Base-by-base conservation (phyloP, 2,888 invertebrate species). In the Pemphredon lugubris region DNA sequence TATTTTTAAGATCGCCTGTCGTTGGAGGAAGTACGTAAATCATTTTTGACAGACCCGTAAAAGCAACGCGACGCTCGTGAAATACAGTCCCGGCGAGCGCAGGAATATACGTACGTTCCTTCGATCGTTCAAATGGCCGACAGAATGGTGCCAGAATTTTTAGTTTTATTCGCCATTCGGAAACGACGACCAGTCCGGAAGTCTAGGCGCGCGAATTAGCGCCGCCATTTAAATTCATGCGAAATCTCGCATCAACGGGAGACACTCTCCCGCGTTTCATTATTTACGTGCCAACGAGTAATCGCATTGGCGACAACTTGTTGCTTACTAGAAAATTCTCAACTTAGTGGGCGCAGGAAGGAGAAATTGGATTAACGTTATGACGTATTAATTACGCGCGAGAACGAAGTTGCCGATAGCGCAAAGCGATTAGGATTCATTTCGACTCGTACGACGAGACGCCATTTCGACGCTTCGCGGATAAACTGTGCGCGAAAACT, bases 271-370 rank as follows among this genome's bases (percentile, higher is more conserved):
- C n/a, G 60, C 64, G 61, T 79, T 80, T 64, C 81, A 58, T 81
- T 81, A 79, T 81, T 79, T 74, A 81, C 78, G 68, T 70, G 57
- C 63, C 59, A 66, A 71, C 68, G 54, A 77, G 68, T 77, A 74
- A 74, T 79, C 77, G 61, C 44, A 68, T 54, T 72, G 69, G 55
- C 71, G 81, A 77, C 81, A 77, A 79, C 79, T 79, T 79, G 79
- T 79, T 79, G 79, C 79, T 81, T 74, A 68, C 65, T 45, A 61
- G 74, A 77, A 81, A 81, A 77, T 65, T 69, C 54, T 54, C 50
- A 74, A 74, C 64, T 77, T 67, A 20, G 14, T 51, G 64, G 54
- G 21, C 14, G 60, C 42, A 30, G 39, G 39, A 48, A 16, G 14
- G 13, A 32, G 42, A 57, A 68, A 58, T 45, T 55, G 54, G 30